Base-by-base conservation (phyloP, 2,888 invertebrate genomes). In the Tachina lurida region DNA sequence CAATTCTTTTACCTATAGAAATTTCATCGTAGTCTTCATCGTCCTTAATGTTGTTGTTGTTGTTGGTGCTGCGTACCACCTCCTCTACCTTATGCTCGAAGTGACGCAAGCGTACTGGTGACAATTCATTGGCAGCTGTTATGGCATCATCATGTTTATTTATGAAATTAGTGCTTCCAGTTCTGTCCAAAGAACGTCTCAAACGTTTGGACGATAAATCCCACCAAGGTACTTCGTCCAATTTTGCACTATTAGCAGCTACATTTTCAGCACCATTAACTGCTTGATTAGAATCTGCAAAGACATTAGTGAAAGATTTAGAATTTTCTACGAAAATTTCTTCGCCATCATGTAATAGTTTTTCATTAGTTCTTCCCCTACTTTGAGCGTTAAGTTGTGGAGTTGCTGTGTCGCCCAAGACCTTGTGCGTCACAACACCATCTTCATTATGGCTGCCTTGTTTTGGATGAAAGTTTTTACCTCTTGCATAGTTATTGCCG, bases 211-310 rank as follows among this genome's bases (percentile, higher is more conserved):
- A 12, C 0, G 90, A 88, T 67, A 90, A 63, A 65, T 91, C 89
- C 91, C 91, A 91, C 91, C 91, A 91, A 15, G 90, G 88, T 0
- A 84, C 43, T 65, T 90, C 87, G 0, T 89, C 88, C 22, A 75
- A 76, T 67, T 86, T 84, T 7, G 56, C 65, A 1, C 63, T 83
- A 5, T 49, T 60, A 8, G 70, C 41, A 4, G 39, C 43, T 17
- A 19, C 71, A 15, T 3, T 47, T 19, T 49, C 45, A 31, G 12
- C 2, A 10, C 39, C 2, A 56, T 52, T 84, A 5, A 88, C 58
- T 49, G n/a, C 45, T 39, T 86, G 89, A 13, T 12, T n/a, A 8
- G 73, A 45, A 19, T 88, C 88, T 10, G 87, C 88, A 31, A 90
- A 88, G 41, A 83, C 86, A 12, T 19, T 22, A 45, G 52, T 49